Base-by-base conservation (phyloP, 2,888 invertebrate genomes). In the Synergus laeviventris region DNA sequence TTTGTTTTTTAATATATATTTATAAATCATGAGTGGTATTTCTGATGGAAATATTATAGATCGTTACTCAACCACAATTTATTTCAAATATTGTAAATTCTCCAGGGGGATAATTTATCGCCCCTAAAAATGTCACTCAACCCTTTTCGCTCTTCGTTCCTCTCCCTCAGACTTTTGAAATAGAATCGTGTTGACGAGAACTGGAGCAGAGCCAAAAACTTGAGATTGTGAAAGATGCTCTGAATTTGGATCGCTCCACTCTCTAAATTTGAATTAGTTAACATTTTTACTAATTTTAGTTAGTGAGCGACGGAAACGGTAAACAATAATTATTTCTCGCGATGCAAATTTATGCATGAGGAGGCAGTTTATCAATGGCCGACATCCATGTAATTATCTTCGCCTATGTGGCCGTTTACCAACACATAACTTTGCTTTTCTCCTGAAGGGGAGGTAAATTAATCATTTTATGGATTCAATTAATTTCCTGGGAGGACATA, bases 321-420 rank as follows among this genome's bases (percentile, higher is more conserved):
- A 70, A 70, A 70, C 70, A 70, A 49, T 70, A 24, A 70, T 70
- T 70, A 70, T 70, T 49, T 45, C 49, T 70, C 31, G 24, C 12
- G 49, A 36, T 49, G 70, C 49, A 70, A 49, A 70, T 70, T 70
- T 70, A 70, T 70, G 70, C 70, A 70, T 49, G 16, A 70, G 24
- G 11, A 45, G 16, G 3, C 16, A 45, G 9, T 45, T 49, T 49
- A 70, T 49, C 70, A 70, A 49, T 31, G 9, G 14, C n/a, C 39
- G 36, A n/a, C 62, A n/a, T 62, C 38, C 18, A 39, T 39, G 64
- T 12, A 64, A 64, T 39, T 64, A 62, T 64, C 64, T 18, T 64
- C 64, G 39, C 39, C 70, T 24, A 31, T 49, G 49, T 11, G 49
- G 49, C 49, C 45, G 45, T 49, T 70, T 31, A 39, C 42, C 42